Conservation (phyloP, 2,113 vertebrate genomes). For the Periophthalmodon schlosseri region DNA sequence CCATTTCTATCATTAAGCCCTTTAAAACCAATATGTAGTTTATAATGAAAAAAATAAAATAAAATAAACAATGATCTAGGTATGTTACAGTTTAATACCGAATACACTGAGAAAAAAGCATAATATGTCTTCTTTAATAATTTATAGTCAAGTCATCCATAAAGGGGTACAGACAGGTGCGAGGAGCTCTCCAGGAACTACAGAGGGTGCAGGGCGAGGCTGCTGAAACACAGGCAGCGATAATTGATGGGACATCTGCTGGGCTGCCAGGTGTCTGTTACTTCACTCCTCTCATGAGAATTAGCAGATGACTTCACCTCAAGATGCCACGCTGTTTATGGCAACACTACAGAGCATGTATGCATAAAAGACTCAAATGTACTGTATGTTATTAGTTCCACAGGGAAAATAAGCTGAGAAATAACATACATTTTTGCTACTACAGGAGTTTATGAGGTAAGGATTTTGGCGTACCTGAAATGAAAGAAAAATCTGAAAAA, state of each 20-base stretch:
- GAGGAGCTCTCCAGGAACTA: constrained; percentile 41
- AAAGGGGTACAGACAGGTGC: constrained; percentile 29
- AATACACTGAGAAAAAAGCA: no score
- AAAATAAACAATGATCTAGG: no score
- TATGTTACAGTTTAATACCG: no score
- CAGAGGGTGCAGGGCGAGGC: constrained; percentile 47
- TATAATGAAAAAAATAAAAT: no score
- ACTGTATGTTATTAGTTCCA: constrained; percentile 3
- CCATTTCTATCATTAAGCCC: no score
- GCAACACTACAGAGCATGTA: constrained; percentile 52
- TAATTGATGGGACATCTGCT: constrained; percentile 81
- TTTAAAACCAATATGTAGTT: no score
- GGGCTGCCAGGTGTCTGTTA: constrained; percentile 76
- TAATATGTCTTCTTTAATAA: not conserved
- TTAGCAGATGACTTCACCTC: constrained; percentile 79
- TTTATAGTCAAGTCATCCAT: constrained; percentile 4
- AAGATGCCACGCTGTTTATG: constrained; percentile 65
- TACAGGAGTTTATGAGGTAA: constrained; percentile 1
- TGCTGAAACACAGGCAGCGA: constrained; percentile 48
- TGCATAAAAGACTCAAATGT: not conserved
- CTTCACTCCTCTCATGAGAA: constrained; percentile 61
- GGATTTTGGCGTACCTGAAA: not conserved
- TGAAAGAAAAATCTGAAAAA: not conserved
- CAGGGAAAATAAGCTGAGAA: not conserved
- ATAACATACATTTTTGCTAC: constrained; percentile 1